phyloP scores from a whole-genome alignment of 2,113 vertebrate species.

The Peromyscus californicus region DNA sequence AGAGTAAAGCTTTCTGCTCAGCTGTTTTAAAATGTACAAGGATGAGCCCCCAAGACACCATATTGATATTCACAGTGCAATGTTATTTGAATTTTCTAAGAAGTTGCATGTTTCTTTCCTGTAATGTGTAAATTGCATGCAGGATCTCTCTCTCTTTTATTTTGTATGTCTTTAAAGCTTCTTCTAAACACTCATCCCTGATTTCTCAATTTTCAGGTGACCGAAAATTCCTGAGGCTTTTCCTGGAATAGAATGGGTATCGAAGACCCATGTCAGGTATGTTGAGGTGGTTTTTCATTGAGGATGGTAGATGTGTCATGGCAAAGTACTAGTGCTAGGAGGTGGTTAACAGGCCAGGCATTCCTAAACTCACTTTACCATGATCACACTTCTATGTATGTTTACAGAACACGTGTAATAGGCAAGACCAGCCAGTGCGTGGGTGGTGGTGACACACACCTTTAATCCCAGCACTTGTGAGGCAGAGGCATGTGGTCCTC shows the following conservation, averaged over 20 bases:
- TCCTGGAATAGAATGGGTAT: slow-evolving; percentile 65
- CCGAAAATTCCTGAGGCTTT: slow-evolving; percentile 13
- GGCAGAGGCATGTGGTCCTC: not conserved
- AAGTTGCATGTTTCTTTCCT: slow-evolving; percentile 90
- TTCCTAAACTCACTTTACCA: not conserved
- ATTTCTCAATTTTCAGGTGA: slow-evolving; percentile 85
- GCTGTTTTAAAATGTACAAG: slow-evolving; percentile 84
- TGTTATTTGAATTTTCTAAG: slow-evolving; percentile 80
- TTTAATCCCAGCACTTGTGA: not conserved
- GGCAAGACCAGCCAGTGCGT: not conserved
- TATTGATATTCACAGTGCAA: slow-evolving; percentile 84
- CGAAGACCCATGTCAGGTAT: slow-evolving; percentile 81
- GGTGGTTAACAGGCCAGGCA: not conserved
- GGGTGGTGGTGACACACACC: not conserved
- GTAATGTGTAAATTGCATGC: slow-evolving; percentile 89
- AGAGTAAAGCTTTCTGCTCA: slow-evolving; percentile 85
- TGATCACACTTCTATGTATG: not conserved
- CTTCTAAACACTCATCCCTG: slow-evolving; percentile 75
- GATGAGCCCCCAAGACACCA: slow-evolving; percentile 82
- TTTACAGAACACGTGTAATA: not conserved
- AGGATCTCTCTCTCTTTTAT: slow-evolving; percentile 83
- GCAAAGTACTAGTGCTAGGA: not conserved
- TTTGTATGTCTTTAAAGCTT: slow-evolving; percentile 59
- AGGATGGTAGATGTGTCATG: slow-evolving; percentile 41
- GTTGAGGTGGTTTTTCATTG: slow-evolving; percentile 73